These are phyloP conservation scores for Sminthurinus aureus DNA, from an alignment of 2,888 invertebrate species.

Conservation along the genomic window DNA sequence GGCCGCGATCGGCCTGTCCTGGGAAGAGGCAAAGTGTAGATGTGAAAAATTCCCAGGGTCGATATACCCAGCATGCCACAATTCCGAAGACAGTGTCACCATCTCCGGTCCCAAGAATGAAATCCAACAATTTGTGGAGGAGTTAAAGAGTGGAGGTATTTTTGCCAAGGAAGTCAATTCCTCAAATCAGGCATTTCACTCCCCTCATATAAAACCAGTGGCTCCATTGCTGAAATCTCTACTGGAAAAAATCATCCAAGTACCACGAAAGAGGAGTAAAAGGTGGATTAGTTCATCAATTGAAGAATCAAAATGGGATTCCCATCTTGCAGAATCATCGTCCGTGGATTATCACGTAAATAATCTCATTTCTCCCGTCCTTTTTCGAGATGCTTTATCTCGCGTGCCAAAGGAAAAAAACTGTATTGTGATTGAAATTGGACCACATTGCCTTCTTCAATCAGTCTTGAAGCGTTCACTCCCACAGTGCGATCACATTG, in stretches of 20 bases:
- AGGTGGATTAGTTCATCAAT: constrained; percentile 69
- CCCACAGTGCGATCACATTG: constrained; percentile 64
- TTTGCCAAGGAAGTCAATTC: constrained; percentile 87
- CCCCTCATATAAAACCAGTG: constrained; percentile 84
- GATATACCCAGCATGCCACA: too few relatives aligned
- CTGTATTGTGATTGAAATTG: constrained; percentile 65
- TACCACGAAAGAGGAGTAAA: constrained; percentile 63
- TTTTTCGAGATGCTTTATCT: constrained; percentile 67
- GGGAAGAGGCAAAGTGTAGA: constrained; percentile 79
- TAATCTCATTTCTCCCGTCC: constrained; percentile 66
- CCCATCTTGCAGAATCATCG: constrained; percentile 65
- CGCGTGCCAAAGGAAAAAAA: constrained; percentile 67
- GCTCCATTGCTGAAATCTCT: constrained; percentile 80
- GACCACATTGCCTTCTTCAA: constrained; percentile 65
- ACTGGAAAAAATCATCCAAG: constrained; percentile 73
- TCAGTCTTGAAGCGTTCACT: constrained; percentile 67
- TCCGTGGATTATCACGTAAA: constrained; percentile 68
- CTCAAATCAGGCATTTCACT: constrained; percentile 90
- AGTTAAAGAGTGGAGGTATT: constrained; percentile 75
- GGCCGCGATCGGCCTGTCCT: constrained; percentile 88
- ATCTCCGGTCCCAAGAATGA: too few relatives aligned
- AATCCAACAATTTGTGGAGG: constrained; percentile 73
- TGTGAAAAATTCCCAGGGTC: constrained; percentile 79
- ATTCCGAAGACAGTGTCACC: too few relatives aligned
- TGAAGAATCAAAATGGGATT: constrained; percentile 65